phyloP scores from a whole-genome alignment of 2,888 invertebrate species.

The Agrochola macilenta region DNA sequence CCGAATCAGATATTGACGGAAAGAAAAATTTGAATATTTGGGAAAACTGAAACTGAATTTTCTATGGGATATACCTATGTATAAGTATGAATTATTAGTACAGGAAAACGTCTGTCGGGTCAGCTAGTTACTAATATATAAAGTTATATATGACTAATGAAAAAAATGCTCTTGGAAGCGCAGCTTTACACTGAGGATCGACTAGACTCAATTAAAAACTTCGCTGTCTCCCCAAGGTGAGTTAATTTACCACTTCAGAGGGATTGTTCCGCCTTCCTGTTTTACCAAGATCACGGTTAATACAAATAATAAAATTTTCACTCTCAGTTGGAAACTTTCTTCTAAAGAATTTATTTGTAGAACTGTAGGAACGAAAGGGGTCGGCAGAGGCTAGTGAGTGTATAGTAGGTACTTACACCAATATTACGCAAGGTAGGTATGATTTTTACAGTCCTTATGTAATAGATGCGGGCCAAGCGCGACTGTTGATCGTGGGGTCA shows the following conservation, averaged over 20 bases:
- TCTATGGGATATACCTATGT: no score
- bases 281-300: slow-evolving; percentile 54
- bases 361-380: not conserved
- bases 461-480: not conserved
- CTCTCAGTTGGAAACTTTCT: slow-evolving; percentile 42
- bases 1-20: no score
- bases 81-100: no score
- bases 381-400: no score
- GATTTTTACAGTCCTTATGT: no score
- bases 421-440: not conserved
- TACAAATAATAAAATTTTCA: slow-evolving; percentile 49
- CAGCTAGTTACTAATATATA: no score
- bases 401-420: not conserved
- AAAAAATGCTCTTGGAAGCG: not conserved
- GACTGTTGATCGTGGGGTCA: not conserved
- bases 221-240: slow-evolving; percentile 75
- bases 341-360: slow-evolving; percentile 37
- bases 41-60: no score
- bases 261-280: slow-evolving; percentile 68
- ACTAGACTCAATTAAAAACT: slow-evolving; percentile 83
- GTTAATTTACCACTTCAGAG: slow-evolving; percentile 77
- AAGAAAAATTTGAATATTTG: no score
- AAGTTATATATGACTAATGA: no score
- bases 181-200: slow-evolving; percentile 49
- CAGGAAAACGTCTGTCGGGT: no score